Evolutionary conservation across 2,888 invertebrate species (phyloP), one percentile per base, ranked within the genome.

Genomic region (Tiphia femorata): DNA sequence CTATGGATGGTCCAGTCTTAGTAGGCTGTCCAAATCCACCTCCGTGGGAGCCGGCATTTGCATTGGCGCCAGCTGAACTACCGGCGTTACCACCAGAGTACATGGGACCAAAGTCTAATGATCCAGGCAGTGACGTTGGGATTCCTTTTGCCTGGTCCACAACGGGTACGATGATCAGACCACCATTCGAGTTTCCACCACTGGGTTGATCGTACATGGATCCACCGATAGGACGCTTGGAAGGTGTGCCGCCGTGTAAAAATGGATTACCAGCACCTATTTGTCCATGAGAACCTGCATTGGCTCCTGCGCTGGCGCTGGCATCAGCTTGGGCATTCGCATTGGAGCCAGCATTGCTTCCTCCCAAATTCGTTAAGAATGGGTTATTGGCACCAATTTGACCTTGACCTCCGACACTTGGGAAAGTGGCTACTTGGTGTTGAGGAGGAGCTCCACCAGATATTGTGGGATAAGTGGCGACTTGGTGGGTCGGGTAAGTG

Each of bases 301-400:
- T 41, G 1, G 40, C 51, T 51, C 46, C 59, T 16, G 25, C 27
- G 2, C 30, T 46, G 7, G 57, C 60, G 37, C 17, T 10, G 20
- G 59, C 58, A 8, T 27, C 46, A 3, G 61, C 64, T 14, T 53
- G 56, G 7, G 54, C 52, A 30, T 23, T 41, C 0, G 56, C 59
- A 38, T 59, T 48, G 2, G 62, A 51, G 37, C 50, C 64, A 1
- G 55, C 43, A 27, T 37, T 48, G 8, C 40, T 21, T n/a, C 44
- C 43, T 19, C 25, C 38, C 8, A 27, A 38, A 44, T 29, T 17
- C 27, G 41, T 3, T 25, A n/a, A n/a, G n/a, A n/a, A n/a, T n/a
- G n/a, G n/a, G n/a, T n/a, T n/a, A n/a, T n/a, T n/a, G n/a, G n/a
- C n/a, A n/a, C n/a, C n/a, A n/a, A n/a, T n/a, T n/a, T n/a, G 21